A percentile compares a stretch with the other conserved stretches of the same genome.
phyloP scores from a whole-genome alignment of 1,140 invertebrate genomes.

The Drosophila paulistorum region DNA sequence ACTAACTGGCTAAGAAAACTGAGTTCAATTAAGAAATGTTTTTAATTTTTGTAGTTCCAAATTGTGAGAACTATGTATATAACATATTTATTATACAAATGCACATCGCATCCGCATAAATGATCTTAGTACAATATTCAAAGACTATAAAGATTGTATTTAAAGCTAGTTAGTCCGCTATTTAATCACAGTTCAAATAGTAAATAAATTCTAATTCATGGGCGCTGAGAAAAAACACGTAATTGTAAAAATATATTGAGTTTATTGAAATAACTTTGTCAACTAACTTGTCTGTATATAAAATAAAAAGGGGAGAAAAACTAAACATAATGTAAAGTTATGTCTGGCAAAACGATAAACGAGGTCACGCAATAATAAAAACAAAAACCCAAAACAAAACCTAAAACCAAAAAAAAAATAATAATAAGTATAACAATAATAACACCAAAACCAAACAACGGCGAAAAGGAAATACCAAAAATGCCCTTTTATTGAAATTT shows the following conservation, averaged over 20 bases:
- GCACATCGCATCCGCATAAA: too few species aligned
- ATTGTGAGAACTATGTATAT: neutral
- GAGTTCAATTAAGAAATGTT: constrained; percentile 8
- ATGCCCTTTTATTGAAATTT: constrained; percentile 72
- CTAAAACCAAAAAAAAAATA: neutral
- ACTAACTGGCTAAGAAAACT: constrained; percentile 6
- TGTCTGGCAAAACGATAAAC: constrained; percentile 44
- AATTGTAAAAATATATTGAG: neutral
- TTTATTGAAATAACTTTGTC: neutral
- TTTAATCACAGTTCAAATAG: too few species aligned
- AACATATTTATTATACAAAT: neutral
- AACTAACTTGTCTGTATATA: constrained; percentile 2
- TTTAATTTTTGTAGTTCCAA: neutral
- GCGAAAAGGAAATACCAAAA: constrained; percentile 55
- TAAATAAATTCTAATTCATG: too few species aligned
- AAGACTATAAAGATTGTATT: neutral
- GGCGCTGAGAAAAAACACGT: neutral
- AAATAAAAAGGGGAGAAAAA: constrained; percentile 2
- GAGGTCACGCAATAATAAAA: constrained; percentile 57
- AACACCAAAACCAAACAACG: constrained; percentile 6
- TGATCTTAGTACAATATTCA: neutral
- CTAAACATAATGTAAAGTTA: constrained; percentile 55
- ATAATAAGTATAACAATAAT: constrained; percentile 26
- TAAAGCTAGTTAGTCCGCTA: too few species aligned
- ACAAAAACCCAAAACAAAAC: constrained; percentile 21